Percentiles rank a stretch among this genome's conserved stretches.
These are phyloP conservation scores for Forbesichthys agassizii DNA, from an alignment of 2,113 vertebrate genomes.

Conservation along the genomic window DNA sequence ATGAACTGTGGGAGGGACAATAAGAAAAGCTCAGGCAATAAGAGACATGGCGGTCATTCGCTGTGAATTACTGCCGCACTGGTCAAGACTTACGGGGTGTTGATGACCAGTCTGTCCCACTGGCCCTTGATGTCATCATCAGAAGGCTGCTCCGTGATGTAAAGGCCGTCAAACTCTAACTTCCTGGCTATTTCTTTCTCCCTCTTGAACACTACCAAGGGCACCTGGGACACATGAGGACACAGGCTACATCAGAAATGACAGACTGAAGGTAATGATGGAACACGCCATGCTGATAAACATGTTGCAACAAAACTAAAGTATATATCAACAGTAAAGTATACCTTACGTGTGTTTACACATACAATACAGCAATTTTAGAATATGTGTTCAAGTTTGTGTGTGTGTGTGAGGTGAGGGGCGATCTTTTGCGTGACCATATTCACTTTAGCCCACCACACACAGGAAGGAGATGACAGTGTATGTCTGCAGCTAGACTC, in stretches of 20 bases:
- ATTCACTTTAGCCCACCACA: conserved; percentile 85
- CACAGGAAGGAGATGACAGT: conserved; percentile 79
- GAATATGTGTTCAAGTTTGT: not conserved
- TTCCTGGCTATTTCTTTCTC: conserved; percentile 98
- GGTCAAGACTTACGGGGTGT: conserved; percentile 86
- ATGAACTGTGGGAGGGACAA: conserved; percentile 81
- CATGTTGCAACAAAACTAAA: not conserved
- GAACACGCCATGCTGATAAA: not conserved
- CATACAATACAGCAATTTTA: no score
- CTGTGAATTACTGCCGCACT: not conserved
- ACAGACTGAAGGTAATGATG: not conserved
- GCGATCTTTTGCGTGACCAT: not conserved
- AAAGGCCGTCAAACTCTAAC: conserved; percentile 95
- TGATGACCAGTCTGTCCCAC: conserved; percentile 96
- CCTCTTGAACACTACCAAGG: conserved; percentile 95
- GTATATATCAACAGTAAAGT: no score
- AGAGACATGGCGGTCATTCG: no score
- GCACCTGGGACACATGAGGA: conserved; percentile 78
- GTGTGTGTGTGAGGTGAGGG: not conserved
- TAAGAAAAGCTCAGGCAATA: not conserved
- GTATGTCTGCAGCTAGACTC: not conserved
- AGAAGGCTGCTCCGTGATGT: conserved; percentile 96
- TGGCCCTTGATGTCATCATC: conserved; percentile 98
- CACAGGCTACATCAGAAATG: not conserved
- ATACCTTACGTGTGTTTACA: no score